Evolutionary conservation across 2,113 vertebrate species (phyloP).

Genomic region (Motacilla tschutschensis): DNA sequence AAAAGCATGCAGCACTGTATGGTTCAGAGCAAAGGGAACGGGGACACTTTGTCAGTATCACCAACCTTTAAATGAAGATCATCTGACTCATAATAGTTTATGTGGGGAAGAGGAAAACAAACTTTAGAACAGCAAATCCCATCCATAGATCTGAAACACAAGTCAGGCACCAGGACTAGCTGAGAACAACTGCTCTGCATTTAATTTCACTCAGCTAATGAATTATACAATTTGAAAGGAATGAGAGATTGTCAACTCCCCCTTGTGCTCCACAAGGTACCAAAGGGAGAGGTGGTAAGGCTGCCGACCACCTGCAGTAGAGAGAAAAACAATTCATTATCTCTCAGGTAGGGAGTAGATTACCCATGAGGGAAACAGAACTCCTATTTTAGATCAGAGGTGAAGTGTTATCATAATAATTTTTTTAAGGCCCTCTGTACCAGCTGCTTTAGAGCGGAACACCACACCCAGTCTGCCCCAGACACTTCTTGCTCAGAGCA

Average conservation of each 20-base stretch:
- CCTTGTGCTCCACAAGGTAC: background rate
- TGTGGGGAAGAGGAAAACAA: background rate
- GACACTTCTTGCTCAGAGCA: background rate
- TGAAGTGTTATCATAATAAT: background rate
- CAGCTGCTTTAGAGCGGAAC: background rate
- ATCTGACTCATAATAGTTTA: background rate
- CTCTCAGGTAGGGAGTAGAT: background rate
- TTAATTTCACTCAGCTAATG: background rate
- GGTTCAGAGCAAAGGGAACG: background rate
- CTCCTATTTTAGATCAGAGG: background rate
- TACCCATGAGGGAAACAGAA: background rate
- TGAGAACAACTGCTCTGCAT: background rate
- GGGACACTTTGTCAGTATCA: background rate
- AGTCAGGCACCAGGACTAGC: background rate
- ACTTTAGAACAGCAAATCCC: background rate
- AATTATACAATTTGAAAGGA: conserved; percentile 15
- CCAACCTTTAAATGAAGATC: background rate
- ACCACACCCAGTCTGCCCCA: background rate
- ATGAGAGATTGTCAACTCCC: background rate
- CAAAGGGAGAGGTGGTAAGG: background rate
- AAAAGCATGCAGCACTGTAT: background rate
- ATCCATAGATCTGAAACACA: background rate
- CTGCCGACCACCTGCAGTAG: background rate
- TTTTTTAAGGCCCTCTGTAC: background rate
- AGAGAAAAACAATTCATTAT: conserved; percentile 13